Conservation (phyloP, 2,888 invertebrate genomes). For the Ichneumoninae sp. region DNA sequence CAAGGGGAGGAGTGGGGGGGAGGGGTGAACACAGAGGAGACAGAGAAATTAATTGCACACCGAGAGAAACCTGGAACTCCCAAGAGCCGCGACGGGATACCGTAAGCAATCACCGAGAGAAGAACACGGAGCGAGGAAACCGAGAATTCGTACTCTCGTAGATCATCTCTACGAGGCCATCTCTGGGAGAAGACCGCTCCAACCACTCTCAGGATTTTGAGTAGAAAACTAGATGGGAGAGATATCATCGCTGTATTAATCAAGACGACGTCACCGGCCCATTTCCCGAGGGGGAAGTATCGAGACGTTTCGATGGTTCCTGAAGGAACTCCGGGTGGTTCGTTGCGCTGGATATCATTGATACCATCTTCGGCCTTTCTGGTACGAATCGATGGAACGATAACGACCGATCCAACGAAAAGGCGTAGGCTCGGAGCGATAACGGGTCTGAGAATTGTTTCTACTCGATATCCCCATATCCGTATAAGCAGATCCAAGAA, state of each 20-base stretch:
- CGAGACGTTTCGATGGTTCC: not conserved
- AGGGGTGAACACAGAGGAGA: not conserved
- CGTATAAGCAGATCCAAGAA: conserved; percentile 58
- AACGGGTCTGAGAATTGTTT: conserved; percentile 55
- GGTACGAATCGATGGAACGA: conserved; percentile 9
- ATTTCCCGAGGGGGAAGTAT: conserved; percentile 8
- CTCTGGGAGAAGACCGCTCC: not conserved
- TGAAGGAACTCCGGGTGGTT: not conserved
- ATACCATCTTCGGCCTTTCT: conserved; percentile 7
- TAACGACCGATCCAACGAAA: not conserved
- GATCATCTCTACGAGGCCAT: conserved; percentile 2
- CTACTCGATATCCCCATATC: conserved; percentile 49
- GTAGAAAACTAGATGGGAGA: conserved; percentile 12
- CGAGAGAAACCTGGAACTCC: conserved; percentile 52
- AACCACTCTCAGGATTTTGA: conserved; percentile 1
- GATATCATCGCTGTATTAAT: conserved; percentile 20
- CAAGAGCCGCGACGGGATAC: conserved; percentile 57
- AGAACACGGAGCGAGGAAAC: not conserved
- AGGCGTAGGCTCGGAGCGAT: conserved; percentile 30
- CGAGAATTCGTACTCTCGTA: conserved; percentile 1
- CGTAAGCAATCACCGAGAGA: conserved; percentile 53
- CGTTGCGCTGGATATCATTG: not conserved
- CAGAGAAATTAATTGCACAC: conserved; percentile 58
- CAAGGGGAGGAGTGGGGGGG: not conserved
- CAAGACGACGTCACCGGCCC: conserved; percentile 1